Conservation (phyloP, 2,113 vertebrate species). For the Zeus faber region DNA sequence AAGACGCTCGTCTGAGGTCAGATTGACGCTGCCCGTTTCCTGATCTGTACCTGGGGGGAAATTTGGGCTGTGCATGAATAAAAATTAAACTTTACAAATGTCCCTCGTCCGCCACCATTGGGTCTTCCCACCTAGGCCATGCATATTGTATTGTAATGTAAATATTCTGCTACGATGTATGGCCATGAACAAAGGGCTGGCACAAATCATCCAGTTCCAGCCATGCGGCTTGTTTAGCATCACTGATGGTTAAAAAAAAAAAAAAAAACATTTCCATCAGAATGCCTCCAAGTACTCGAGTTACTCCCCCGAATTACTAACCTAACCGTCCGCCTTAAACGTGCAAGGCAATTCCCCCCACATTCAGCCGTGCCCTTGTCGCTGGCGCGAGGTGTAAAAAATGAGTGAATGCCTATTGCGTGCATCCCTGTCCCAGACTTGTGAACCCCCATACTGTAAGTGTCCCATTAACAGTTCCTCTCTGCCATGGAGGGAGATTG, state of each 20-base stretch:
- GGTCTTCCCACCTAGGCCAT: neutral
- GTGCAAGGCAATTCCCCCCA: constrained; percentile 5
- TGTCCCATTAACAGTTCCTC: constrained; percentile 56
- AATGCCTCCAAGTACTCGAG: constrained; percentile 30
- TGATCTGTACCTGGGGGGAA: too few species aligned
- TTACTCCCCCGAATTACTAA: constrained; percentile 28
- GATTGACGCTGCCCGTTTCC: constrained; percentile 17
- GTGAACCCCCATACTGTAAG: constrained; percentile 49
- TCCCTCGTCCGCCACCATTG: neutral
- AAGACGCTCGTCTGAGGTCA: constrained; percentile 7
- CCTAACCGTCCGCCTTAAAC: constrained; percentile 23
- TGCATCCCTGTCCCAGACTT: constrained; percentile 39
- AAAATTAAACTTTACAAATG: constrained; percentile 27
- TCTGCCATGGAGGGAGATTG: constrained; percentile 43
- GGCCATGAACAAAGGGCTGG: constrained; percentile 27
- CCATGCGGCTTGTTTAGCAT: constrained; percentile 23
- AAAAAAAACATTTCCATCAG: constrained; percentile 35
- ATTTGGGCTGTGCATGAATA: constrained; percentile 14
- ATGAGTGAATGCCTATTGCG: constrained; percentile 35
- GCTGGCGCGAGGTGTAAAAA: constrained; percentile 36
- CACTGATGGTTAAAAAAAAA: constrained; percentile 8
- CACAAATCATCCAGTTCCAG: constrained; percentile 49
- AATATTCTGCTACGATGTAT: constrained; percentile 17
- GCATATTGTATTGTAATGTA: constrained; percentile 46
- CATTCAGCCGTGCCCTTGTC: constrained; percentile 20